Conservation (phyloP, 23 tunicate genomes). For the Styela plicata region DNA sequence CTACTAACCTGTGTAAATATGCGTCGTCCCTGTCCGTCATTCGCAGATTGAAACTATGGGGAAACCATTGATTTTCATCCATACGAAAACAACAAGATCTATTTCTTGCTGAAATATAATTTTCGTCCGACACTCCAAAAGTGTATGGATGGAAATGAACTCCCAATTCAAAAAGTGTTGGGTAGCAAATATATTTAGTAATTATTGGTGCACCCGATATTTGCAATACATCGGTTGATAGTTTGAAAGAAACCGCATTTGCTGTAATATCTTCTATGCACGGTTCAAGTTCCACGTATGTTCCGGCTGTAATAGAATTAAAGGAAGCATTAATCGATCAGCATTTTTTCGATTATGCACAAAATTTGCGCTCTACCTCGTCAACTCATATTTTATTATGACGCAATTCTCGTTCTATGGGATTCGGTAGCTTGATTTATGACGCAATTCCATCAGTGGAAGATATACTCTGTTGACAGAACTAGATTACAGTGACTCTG, state of each 20-base stretch:
- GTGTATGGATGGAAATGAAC: not conserved
- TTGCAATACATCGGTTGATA: not conserved
- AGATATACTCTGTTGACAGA: too few species aligned
- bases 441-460: too few species aligned
- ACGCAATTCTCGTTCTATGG: too few species aligned
- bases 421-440: too few species aligned
- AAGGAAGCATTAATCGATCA: not conserved
- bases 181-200: slow-evolving; percentile 11
- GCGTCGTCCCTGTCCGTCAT: not conserved
- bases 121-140: not conserved
- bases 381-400: too few species aligned
- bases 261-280: not conserved
- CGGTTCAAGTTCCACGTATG: not conserved
- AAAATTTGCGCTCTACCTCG: too few species aligned
- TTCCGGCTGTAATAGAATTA: not conserved
- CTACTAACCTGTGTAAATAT: slow-evolving; percentile 1
- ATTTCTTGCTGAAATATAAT: not conserved
- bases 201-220: not conserved
- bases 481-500: too few species aligned
- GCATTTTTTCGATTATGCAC: too few species aligned
- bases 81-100: slow-evolving; percentile 26
- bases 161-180: not conserved
- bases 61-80: slow-evolving; percentile 7
- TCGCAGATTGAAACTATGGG: not conserved
- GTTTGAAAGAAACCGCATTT: not conserved